A percentile compares a stretch with the other conserved stretches of the same genome.
These are phyloP conservation scores for Lepidocolaptes lacrymiger DNA, from an alignment of 2,797 vertebrate species.

Conservation along the genomic window DNA sequence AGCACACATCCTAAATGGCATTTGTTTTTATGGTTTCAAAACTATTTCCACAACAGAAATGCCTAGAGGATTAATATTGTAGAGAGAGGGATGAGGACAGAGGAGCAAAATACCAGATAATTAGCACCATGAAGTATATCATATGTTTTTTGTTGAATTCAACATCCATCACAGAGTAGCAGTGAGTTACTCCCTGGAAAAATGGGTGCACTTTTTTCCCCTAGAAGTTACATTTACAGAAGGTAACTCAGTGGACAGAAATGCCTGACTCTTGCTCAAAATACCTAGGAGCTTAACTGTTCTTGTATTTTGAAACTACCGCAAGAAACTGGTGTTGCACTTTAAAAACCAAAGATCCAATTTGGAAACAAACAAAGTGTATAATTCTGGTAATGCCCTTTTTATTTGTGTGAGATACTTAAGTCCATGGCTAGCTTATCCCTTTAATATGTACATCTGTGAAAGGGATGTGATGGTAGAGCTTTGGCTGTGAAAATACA, in stretches of 20 bases:
- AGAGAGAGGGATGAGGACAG: neutral
- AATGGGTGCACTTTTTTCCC: neutral
- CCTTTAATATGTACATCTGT: neutral
- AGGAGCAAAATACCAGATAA: conserved; percentile 5
- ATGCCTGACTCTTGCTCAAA: neutral
- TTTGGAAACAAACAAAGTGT: neutral
- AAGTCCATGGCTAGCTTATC: neutral
- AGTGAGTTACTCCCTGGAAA: neutral
- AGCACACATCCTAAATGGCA: neutral
- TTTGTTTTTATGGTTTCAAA: conserved; percentile 12
- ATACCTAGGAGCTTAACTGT: neutral
- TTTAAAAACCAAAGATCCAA: neutral
- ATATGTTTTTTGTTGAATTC: neutral
- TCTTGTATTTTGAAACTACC: neutral
- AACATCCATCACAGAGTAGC: neutral
- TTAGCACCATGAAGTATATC: conserved; percentile 2
- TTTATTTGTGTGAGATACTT: neutral
- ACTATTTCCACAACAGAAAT: conserved; percentile 22
- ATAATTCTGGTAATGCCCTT: neutral
- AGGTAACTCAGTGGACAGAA: neutral
- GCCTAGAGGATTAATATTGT: neutral
- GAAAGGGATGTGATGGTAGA: neutral
- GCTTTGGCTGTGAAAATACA: conserved; percentile 60
- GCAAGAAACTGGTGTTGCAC: neutral
- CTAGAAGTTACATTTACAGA: neutral